These are phyloP conservation scores for Lepidurus apus DNA, from an alignment of 1,140 invertebrate genomes.

Conservation along the genomic window DNA sequence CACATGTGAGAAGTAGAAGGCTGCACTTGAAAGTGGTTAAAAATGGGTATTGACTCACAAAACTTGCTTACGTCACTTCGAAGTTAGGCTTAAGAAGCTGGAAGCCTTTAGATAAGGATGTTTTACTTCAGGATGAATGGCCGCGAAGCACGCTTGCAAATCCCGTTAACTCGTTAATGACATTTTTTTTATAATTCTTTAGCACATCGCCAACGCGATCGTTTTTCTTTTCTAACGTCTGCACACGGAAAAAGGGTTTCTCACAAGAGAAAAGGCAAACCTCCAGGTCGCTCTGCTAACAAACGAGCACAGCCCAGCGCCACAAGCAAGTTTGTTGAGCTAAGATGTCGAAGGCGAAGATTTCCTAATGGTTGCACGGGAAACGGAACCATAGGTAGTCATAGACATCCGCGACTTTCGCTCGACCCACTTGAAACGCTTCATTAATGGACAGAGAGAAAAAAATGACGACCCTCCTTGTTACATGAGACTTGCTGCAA, in stretches of 20 bases:
- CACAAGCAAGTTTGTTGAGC: not conserved
- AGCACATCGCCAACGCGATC: not conserved
- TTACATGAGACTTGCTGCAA: too few relatives aligned
- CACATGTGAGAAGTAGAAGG: not conserved
- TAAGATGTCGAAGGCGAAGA: not conserved
- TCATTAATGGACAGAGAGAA: not conserved
- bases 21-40: not conserved
- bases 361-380: not conserved
- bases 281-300: not conserved
- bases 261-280: not conserved
- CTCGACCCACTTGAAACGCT: slow-evolving; percentile 6
- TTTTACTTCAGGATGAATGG: not conserved
- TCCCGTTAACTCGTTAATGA: not conserved
- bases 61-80: too few relatives aligned
- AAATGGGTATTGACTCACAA: too few relatives aligned
- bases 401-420: slow-evolving; percentile 17
- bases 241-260: not conserved
- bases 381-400: slow-evolving; percentile 9
- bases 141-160: not conserved
- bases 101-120: not conserved
- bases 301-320: not conserved
- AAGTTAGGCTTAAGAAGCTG: not conserved
- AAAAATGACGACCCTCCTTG: not conserved
- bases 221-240: not conserved
- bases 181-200: not conserved